Conservation (phyloP, 2,113 vertebrate genomes). For the Pollachius pollachius region DNA sequence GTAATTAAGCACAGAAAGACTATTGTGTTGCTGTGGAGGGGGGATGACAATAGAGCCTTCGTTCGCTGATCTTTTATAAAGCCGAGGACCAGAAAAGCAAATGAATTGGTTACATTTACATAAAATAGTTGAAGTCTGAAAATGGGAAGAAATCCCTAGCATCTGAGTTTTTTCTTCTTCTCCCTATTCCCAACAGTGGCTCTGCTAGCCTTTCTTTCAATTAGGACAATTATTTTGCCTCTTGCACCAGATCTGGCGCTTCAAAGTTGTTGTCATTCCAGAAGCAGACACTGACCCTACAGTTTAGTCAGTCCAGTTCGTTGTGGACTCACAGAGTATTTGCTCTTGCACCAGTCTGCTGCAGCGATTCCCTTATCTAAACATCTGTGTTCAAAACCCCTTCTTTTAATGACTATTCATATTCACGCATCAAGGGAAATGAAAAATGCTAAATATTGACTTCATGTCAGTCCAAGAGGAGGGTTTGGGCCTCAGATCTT, state of each 20-base stretch:
- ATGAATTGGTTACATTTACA: background rate
- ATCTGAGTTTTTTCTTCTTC: too few species aligned
- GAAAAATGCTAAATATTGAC: too few species aligned
- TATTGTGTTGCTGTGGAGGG: background rate
- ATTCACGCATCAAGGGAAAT: too few species aligned
- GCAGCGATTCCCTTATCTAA: slow-evolving; percentile 26
- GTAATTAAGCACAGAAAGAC: slow-evolving; percentile 7
- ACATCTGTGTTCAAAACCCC: background rate
- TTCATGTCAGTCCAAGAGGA: too few species aligned
- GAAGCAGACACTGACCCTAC: slow-evolving; percentile 15
- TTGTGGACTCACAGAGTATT: slow-evolving; percentile 6
- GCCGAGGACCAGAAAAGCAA: background rate
- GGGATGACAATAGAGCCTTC: background rate
- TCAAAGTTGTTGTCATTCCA: slow-evolving; percentile 38
- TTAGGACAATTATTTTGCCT: too few species aligned
- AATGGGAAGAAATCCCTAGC: too few species aligned
- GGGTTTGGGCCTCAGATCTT: too few species aligned
- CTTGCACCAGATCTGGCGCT: background rate
- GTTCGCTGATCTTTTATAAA: background rate
- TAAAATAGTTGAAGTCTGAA: too few species aligned
- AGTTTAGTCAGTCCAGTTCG: slow-evolving; percentile 17
- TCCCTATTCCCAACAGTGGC: too few species aligned
- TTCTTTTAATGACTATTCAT: too few species aligned
- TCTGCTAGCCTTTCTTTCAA: too few species aligned
- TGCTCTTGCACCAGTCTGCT: slow-evolving; percentile 33